Evolutionary conservation across 2,797 vertebrate species (phyloP).

Genomic region (Tamandua tetradactyla): DNA sequence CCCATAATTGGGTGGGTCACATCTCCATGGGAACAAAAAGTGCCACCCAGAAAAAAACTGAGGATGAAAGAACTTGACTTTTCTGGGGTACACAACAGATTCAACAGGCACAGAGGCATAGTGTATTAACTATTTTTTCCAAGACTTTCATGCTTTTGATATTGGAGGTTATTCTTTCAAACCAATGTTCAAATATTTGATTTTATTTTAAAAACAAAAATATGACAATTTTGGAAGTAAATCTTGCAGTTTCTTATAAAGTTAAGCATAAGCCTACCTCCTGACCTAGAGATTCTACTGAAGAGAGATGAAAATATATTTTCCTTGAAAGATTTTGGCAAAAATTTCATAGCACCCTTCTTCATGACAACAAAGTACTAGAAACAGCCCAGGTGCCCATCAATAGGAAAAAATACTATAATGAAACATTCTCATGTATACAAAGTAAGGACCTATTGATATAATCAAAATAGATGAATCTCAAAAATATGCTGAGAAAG

Average conservation of each 20-base stretch:
- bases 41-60: no score
- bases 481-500: not conserved
- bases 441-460: not conserved
- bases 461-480: not conserved
- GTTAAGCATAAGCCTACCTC: not conserved
- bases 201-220: conserved; percentile 46
- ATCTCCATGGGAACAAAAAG: no score
- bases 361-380: not conserved
- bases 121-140: not conserved
- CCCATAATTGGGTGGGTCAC: no score
- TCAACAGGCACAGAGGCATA: no score
- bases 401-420: not conserved
- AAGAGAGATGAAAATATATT: not conserved
- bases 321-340: not conserved
- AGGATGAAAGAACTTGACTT: no score
- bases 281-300: not conserved
- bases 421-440: not conserved
- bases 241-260: conserved; percentile 4
- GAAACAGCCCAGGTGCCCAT: not conserved
- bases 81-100: no score
- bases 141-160: not conserved
- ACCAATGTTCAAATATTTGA: not conserved
- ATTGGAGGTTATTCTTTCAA: not conserved
- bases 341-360: not conserved
- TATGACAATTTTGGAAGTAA: not conserved